A percentile compares a stretch with the other conserved stretches of the same genome.
These are phyloP conservation scores for Amphipyra tragopoginis DNA, from an alignment of 2,888 invertebrate genomes.

Conservation along the genomic window DNA sequence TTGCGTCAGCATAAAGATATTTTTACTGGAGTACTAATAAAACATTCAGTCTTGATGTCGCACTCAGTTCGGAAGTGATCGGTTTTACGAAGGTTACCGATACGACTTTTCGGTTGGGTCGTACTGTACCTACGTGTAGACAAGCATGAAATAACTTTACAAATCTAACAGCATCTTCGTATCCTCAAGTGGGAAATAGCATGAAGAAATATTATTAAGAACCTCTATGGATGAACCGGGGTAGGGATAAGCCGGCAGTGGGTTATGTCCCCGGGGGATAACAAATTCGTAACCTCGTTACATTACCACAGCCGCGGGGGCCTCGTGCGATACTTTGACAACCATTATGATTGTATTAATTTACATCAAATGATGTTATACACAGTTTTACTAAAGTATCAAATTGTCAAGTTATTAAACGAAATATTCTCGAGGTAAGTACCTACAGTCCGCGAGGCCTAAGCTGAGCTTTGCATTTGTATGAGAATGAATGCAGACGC, in stretches of 20 bases:
- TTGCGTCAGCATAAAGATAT: too few relatives aligned
- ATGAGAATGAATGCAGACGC: too few relatives aligned
- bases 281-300: conserved; percentile 71
- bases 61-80: too few relatives aligned
- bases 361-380: conserved; percentile 55
- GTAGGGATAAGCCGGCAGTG: conserved; percentile 61
- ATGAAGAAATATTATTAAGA: conserved; percentile 68
- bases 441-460: too few relatives aligned
- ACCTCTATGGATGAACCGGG: conserved; percentile 62
- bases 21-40: too few relatives aligned
- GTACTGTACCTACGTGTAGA: conserved; percentile 33
- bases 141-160: conserved; percentile 51
- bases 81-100: too few relatives aligned
- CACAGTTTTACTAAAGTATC: conserved; percentile 41
- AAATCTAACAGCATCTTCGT: conserved; percentile 46
- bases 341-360: conserved; percentile 67
- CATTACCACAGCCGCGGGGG: conserved; percentile 61
- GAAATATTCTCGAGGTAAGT: conserved; percentile 18
- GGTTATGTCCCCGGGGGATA: conserved; percentile 64
- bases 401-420: conserved; percentile 38
- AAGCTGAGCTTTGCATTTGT: too few relatives aligned
- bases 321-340: conserved; percentile 67
- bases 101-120: too few relatives aligned
- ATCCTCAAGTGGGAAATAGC: conserved; percentile 60
- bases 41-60: too few relatives aligned